Base-by-base conservation (phyloP, 23 tunicate genomes). In the Trididemnum clinides region DNA sequence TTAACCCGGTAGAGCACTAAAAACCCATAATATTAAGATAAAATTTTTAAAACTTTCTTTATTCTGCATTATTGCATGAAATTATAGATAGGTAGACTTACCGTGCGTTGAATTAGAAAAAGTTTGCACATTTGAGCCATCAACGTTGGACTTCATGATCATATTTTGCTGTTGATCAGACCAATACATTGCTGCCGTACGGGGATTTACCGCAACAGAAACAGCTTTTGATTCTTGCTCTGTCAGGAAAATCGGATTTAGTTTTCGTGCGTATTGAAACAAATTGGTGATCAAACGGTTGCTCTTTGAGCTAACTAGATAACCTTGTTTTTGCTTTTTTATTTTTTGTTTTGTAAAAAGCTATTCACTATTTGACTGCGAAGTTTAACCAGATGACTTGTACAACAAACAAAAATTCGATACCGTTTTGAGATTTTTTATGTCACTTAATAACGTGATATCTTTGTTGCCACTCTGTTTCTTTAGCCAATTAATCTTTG, bases 161-260 rank as follows among this genome's bases (percentile, higher is more conserved):
- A 76, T 20, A 6, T 87, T 37, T 1, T 26, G 23, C 23, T 58
- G 57, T 54, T 64, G 82, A 38, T 88, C 92, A 21, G 87, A 72
- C 87, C 87, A 88, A 39, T 65, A 88, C 0, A 88, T 34, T 25
- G 25, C 51, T 0, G 73, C 36, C 4, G 73, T 21, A 39, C 38
- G 32, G 1, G 51, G 79, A 59, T 77, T 83, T 7, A 83, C 64
- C 39, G 84, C 64, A 2, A 88, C 87, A 31, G 92, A 69, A 12
- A 31, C 44, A 12, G 63, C 64, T 59, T 44, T 44, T 44, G 54
- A 44, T 15, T 44, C 15, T 7, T 15, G 54, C 10, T 44, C 81
- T 27, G 1, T 84, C 72, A 39, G n/a, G 34, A 73, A 59, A 78
- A 34, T 7, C 10, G 54, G 54, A 44, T 15, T 44, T n/a, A n/a